A percentile compares a stretch with the other conserved stretches of the same genome.
These are phyloP conservation scores for Xenotilapia leptura DNA, from an alignment of 2,113 vertebrate species.

Conservation along the genomic window DNA sequence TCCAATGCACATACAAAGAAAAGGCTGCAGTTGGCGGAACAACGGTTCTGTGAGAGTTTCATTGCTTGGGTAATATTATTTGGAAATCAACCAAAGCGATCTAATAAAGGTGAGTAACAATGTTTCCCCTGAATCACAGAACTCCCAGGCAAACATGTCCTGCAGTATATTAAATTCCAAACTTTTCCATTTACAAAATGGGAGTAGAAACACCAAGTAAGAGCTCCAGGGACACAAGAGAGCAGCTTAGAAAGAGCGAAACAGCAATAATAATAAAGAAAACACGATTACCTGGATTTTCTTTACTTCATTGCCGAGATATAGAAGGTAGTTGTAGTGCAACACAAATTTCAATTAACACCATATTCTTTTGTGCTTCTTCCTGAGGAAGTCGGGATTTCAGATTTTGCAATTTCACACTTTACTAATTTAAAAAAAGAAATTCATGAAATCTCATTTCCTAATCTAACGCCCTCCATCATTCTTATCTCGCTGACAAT, in stretches of 20 bases:
- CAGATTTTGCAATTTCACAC: neutral
- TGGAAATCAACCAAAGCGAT: neutral
- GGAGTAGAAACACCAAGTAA: neutral
- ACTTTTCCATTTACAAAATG: neutral
- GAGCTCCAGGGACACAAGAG: neutral
- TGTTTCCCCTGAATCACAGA: neutral
- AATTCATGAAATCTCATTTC: slow-evolving; percentile 1
- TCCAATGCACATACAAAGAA: neutral
- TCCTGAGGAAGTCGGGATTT: neutral
- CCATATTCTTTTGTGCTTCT: neutral
- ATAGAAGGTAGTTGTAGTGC: neutral
- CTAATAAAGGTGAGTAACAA: neutral
- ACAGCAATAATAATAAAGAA: neutral
- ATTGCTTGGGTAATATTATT: neutral
- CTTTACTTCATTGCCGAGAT: neutral
- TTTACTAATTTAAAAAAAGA: neutral
- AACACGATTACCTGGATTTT: neutral
- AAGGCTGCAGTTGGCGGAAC: neutral
- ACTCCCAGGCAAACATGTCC: neutral
- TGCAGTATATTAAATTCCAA: neutral
- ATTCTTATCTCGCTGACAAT: neutral
- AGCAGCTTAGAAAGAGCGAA: neutral
- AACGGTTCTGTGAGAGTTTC: neutral
- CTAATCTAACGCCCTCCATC: neutral
- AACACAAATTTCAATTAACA: neutral